A percentile compares a stretch with the other conserved stretches of the same genome.
Evolutionary conservation across 1,140 invertebrate species (phyloP).

Genomic region (Zophobas morio): DNA sequence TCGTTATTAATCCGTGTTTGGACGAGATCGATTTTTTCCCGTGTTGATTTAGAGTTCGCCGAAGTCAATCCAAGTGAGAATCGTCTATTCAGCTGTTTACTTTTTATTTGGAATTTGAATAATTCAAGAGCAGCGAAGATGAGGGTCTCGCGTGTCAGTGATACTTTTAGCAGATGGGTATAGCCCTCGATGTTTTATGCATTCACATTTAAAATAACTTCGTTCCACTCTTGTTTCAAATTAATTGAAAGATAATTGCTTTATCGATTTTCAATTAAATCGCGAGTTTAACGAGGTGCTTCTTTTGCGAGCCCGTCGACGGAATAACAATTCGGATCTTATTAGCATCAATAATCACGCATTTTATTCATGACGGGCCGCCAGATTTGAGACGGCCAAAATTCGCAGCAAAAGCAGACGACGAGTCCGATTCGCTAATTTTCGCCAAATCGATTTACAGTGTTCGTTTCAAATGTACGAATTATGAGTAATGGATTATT

Average conservation of each 20-base stretch:
- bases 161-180: conserved; percentile 47
- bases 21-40: conserved; percentile 21
- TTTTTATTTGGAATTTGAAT: conserved; percentile 49
- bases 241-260: conserved; percentile 41
- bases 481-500: no score
- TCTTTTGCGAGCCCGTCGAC: neutral
- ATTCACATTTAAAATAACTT: conserved; percentile 44
- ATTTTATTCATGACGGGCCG: no score
- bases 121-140: conserved; percentile 44
- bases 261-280: conserved; percentile 25
- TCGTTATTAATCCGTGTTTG: conserved; percentile 18
- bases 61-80: conserved; percentile 47
- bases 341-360: neutral
- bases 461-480: no score
- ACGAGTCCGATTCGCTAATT: no score
- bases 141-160: conserved; percentile 45
- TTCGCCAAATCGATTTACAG: no score
- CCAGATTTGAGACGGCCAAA: no score
- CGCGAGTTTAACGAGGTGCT: neutral
- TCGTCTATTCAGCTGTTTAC: conserved; percentile 47
- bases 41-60: conserved; percentile 41
- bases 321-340: conserved; percentile 4
- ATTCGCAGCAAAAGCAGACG: no score
- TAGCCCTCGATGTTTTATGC: conserved; percentile 39
- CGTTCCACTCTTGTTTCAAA: conserved; percentile 37